Evolutionary conservation across 2,888 invertebrate species (phyloP).

Genomic region (Sepiola atlantica): DNA sequence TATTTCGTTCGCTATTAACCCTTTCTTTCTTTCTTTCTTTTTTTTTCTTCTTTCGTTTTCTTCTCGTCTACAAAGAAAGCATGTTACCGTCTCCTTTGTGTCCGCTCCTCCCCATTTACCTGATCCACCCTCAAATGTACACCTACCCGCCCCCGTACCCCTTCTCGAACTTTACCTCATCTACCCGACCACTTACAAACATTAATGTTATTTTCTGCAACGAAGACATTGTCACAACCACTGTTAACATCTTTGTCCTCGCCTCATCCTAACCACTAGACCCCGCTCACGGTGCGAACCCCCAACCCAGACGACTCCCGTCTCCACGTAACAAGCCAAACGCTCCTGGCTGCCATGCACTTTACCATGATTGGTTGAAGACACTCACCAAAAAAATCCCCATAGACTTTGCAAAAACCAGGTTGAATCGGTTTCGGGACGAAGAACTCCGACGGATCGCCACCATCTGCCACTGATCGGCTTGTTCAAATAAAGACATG

Average conservation of each 20-base stretch:
- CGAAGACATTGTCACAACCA: slow-evolving; percentile 32
- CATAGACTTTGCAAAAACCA: neutral
- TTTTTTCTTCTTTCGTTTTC: neutral
- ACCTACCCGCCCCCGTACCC: neutral
- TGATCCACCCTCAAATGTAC: neutral
- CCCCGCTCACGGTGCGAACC: neutral
- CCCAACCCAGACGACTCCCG: neutral
- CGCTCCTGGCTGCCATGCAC: neutral
- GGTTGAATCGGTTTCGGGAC: neutral
- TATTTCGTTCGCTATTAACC: too few relatives aligned
- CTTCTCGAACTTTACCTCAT: neutral
- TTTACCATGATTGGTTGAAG: slow-evolving; percentile 32
- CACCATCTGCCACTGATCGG: neutral
- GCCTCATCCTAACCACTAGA: slow-evolving; percentile 32
- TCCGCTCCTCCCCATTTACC: neutral
- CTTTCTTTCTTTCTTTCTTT: neutral
- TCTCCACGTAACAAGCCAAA: neutral
- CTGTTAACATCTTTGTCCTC: slow-evolving; percentile 32
- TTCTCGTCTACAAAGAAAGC: neutral
- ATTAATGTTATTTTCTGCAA: neutral
- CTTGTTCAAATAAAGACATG: neutral
- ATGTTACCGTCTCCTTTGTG: neutral
- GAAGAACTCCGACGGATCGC: neutral
- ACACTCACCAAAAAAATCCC: slow-evolving; percentile 23
- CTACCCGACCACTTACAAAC: neutral